Evolutionary conservation across 1,140 invertebrate genomes (phyloP).

Genomic region (Drosophila athabasca): DNA sequence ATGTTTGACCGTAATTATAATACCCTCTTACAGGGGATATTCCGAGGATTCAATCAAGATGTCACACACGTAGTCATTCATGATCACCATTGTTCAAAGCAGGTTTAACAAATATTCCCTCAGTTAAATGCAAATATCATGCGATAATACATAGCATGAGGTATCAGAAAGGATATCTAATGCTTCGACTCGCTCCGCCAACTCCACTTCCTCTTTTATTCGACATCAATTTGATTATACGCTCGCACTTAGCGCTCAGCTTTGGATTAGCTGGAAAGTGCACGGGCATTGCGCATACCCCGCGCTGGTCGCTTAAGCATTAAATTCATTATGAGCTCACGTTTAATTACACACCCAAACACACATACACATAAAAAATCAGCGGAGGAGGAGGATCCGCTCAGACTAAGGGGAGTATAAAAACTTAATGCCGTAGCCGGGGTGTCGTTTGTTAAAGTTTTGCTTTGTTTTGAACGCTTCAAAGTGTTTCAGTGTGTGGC

Average conservation of each 20-base stretch:
- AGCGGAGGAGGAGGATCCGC: not conserved
- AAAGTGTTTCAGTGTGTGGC: conserved; percentile 32
- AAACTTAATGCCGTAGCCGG: conserved; percentile 47
- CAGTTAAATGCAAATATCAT: too few relatives aligned
- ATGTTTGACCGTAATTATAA: conserved; percentile 30
- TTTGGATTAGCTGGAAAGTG: conserved; percentile 61
- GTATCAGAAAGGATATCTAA: too few relatives aligned
- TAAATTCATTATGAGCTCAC: conserved; percentile 63
- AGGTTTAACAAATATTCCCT: too few relatives aligned
- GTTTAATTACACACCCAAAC: conserved; percentile 69
- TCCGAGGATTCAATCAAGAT: too few relatives aligned
- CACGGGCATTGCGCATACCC: conserved; percentile 51
- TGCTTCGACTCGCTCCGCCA: too few relatives aligned
- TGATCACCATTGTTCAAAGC: too few relatives aligned
- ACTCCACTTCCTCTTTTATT: not conserved
- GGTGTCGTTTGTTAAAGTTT: conserved; percentile 50
- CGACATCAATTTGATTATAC: conserved; percentile 69
- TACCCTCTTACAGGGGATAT: too few relatives aligned
- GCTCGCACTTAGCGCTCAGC: conserved; percentile 48
- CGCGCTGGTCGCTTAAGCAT: conserved; percentile 50
- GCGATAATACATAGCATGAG: too few relatives aligned
- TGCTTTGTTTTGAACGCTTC: conserved; percentile 56
- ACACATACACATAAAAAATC: not conserved
- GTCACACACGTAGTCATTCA: too few relatives aligned
- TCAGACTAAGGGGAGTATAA: conserved; percentile 17